Conservation (phyloP, 92 coral and sea anemone species). For the Muricea muricata region DNA sequence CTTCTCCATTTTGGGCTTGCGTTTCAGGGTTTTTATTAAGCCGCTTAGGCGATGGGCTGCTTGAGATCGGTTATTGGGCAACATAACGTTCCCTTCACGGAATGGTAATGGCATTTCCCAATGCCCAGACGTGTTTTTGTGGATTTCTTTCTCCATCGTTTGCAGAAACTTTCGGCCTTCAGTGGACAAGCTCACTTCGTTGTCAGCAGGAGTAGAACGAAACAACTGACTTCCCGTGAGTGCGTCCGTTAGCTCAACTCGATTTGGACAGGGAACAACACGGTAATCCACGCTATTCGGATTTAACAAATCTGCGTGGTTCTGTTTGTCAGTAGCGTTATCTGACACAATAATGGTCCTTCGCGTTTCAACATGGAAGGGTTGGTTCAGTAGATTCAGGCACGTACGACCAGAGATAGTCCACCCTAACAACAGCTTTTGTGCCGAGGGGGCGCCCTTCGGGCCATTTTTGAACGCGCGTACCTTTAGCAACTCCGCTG, state of each 20-base stretch:
- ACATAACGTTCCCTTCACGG: conserved; percentile 27
- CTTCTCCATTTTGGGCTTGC: conserved; percentile 66
- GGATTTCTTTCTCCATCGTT: conserved; percentile 58
- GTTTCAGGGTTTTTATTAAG: conserved; percentile 43
- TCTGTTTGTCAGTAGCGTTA: too few species aligned
- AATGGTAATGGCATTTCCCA: conserved; percentile 82
- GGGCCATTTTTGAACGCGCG: conserved; percentile 67
- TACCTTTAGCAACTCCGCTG: too few species aligned
- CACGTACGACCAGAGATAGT: conserved; percentile 59
- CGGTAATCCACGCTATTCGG: too few species aligned
- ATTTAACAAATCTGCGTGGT: too few species aligned
- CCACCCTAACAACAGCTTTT: conserved; percentile 65
- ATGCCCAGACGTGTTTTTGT: conserved; percentile 63
- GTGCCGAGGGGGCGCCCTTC: too few species aligned
- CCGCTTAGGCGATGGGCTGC: conserved; percentile 61
- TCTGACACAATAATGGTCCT: too few species aligned
- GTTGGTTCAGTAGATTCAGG: conserved; percentile 37
- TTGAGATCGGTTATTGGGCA: conserved; percentile 73
- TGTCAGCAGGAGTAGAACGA: conserved; percentile 38
- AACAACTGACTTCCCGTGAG: conserved; percentile 39
- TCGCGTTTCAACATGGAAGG: conserved; percentile 48
- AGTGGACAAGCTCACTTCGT: conserved; percentile 51
- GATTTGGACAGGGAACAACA: conserved; percentile 36
- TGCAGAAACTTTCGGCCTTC: conserved; percentile 56
- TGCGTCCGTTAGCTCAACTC: not conserved